Evolutionary conservation across 2,797 vertebrate genomes (phyloP), one percentile per base, ranked within the genome.

Genomic region (Artibeus jamaicensis): DNA sequence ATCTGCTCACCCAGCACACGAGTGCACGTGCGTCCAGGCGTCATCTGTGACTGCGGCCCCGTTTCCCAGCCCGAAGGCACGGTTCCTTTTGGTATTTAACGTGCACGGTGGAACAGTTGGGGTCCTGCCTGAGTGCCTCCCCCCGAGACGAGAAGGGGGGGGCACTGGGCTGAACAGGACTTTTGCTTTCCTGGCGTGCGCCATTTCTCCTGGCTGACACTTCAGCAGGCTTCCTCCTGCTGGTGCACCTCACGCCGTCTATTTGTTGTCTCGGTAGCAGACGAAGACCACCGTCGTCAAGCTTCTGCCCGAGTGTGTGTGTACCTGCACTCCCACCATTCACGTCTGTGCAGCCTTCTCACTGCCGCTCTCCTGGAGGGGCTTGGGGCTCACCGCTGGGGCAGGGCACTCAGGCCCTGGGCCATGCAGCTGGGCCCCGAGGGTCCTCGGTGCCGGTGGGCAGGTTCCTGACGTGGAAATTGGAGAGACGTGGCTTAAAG

Each of bases 1-100:
- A 98, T 97, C 97, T 98, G 97, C 91, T 98, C 92, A 82, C 48
- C 18, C 94, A 90, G 77, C 74, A 94, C 95, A 93, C 62, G 70
- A 97, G 97, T 97, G 96, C 91, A 97, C 94, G 91, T 59, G 29
- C 93, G 82, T 97, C 98, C 93, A 97, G 90, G 86, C 84, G 6
- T 95, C 97, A 97, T 97, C 96, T 98, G 98, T 48, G 97, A 84
- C 79, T 46, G 24, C 79, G 97, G 62, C 78, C 97, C 93, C 59
- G 15, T 93, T 96, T 96, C 79, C 93, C 93, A 95, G 83, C 93
- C 85, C 1, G 8, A 94, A 73, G 68, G 87, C 73, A 79, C 85
- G 82, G 97, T 89, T 87, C 83, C 82, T 29, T 21, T 87, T 53
- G 92, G 73, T 95, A 55, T 89, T 92, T 93, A 96, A 89, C 85